Conservation (phyloP, 2,797 vertebrate species). For the Macropodus opercularis region DNA sequence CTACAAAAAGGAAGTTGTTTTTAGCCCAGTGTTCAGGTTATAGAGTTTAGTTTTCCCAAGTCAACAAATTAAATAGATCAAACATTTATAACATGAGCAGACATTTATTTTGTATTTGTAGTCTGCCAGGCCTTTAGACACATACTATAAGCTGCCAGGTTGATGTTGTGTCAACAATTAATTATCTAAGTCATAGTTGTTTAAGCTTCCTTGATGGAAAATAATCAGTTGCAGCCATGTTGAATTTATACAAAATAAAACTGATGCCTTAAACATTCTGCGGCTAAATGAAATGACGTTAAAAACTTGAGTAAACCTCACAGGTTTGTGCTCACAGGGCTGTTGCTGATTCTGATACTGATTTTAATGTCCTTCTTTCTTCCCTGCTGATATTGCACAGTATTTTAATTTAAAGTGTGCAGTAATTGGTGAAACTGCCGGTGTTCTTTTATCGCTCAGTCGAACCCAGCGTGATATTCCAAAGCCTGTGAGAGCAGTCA, state of each 20-base stretch:
- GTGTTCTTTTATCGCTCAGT: conserved; percentile 51
- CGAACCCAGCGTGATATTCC: conserved; percentile 41
- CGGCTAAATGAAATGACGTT: not conserved
- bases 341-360: not conserved
- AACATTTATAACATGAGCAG: not conserved
- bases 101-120: not conserved
- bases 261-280: not conserved
- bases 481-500: conserved; percentile 62
- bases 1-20: not conserved
- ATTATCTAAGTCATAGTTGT: not conserved
- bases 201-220: not conserved
- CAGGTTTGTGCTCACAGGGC: conserved; percentile 9
- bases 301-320: conserved; percentile 10
- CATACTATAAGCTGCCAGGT: not conserved
- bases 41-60: not conserved
- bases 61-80: conserved; percentile 10
- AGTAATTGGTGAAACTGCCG: conserved; percentile 42
- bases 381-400: conserved; percentile 44
- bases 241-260: not conserved
- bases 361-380: conserved; percentile 20
- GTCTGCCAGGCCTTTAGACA: not conserved
- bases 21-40: conserved; percentile 1
- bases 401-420: conserved; percentile 63
- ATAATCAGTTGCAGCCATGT: not conserved
- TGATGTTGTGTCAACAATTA: not conserved